Percentiles rank a stretch among this genome's conserved stretches.
phyloP scores from a whole-genome alignment of 1,140 invertebrate species.

The Danaus plexippus region DNA sequence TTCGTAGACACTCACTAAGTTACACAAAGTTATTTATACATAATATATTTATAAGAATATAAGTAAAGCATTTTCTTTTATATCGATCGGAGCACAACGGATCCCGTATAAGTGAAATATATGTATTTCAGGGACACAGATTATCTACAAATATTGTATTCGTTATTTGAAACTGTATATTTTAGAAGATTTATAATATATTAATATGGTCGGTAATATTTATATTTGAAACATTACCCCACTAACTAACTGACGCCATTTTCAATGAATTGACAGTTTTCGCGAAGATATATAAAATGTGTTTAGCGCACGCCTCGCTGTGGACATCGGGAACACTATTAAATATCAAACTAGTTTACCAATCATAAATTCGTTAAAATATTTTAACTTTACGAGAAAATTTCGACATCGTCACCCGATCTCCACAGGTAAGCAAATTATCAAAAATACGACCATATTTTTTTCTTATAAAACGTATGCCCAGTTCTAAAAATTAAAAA shows the following conservation, averaged over 20 bases:
- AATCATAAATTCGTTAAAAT: conserved; percentile 4
- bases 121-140: conserved; percentile 50
- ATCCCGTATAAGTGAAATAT: conserved; percentile 46
- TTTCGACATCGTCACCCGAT: conserved; percentile 26
- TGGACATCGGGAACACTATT: conserved; percentile 30
- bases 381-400: conserved; percentile 7
- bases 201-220: conserved; percentile 52
- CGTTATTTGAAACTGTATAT: conserved; percentile 54
- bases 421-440: conserved; percentile 56
- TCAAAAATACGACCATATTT: conserved; percentile 61
- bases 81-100: conserved; percentile 59
- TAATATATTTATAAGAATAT: conserved; percentile 72
- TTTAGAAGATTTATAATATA: conserved; percentile 51
- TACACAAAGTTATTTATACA: conserved; percentile 62
- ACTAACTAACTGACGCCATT: conserved; percentile 59
- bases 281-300: conserved; percentile 44
- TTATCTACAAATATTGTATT: conserved; percentile 59
- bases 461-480: conserved; percentile 51
- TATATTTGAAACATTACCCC: conserved; percentile 43
- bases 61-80: conserved; percentile 69
- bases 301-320: conserved; percentile 39
- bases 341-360: conserved; percentile 16
- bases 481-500: conserved; percentile 65
- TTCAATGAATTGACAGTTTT: conserved; percentile 66
- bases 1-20: conserved; percentile 67